Evolutionary conservation across 2,888 invertebrate genomes (phyloP).

Genomic region (Thereva unica): DNA sequence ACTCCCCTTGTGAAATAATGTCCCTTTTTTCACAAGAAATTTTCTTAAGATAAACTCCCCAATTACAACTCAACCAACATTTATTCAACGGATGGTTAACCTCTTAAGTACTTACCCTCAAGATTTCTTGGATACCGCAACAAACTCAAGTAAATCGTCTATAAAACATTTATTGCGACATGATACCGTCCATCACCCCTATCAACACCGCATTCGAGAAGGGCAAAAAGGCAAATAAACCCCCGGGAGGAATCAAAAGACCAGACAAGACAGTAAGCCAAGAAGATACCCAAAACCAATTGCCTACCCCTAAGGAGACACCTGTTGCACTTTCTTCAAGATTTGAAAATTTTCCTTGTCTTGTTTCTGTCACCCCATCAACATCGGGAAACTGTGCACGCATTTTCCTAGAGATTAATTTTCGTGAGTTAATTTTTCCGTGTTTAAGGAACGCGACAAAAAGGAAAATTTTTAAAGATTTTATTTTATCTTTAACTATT

Average conservation of each 20-base stretch:
- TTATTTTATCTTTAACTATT: no score
- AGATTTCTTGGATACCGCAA: constrained; percentile 33
- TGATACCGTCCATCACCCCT: constrained; percentile 34
- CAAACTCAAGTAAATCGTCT: constrained; percentile 39
- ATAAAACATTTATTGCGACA: constrained; percentile 41
- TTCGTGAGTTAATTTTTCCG: no score
- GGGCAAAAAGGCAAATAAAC: neutral
- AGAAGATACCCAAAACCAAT: constrained; percentile 3
- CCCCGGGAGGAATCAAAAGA: neutral
- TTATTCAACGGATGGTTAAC: constrained; percentile 40
- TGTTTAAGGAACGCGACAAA: no score
- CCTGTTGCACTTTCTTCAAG: constrained; percentile 41
- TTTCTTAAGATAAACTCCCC: constrained; percentile 26
- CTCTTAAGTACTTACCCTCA: constrained; percentile 37
- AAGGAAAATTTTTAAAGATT: no score
- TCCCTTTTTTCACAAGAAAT: neutral
- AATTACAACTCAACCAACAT: constrained; percentile 21
- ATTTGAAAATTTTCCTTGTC: neutral
- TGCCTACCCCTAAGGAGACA: constrained; percentile 34
- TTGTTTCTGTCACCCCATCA: no score
- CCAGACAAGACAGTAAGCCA: constrained; percentile 8
- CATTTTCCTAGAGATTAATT: no score
- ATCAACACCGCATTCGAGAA: constrained; percentile 6
- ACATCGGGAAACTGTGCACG: no score
- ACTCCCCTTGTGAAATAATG: neutral